phyloP scores from a whole-genome alignment of 2,113 vertebrate genomes.

The Chaenogobius annularis region DNA sequence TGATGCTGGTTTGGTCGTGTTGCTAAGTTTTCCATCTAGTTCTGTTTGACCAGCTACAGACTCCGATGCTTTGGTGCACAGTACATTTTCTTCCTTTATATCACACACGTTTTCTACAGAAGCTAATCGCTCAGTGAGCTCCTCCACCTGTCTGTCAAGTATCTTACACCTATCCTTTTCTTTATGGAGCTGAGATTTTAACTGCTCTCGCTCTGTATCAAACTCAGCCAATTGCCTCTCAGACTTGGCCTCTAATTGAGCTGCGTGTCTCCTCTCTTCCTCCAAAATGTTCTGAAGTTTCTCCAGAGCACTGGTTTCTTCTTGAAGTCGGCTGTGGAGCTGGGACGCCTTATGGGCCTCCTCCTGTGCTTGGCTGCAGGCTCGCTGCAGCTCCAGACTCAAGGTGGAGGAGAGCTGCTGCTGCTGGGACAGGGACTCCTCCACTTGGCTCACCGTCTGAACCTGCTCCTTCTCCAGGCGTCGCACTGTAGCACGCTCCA shows the following conservation, averaged over 20 bases:
- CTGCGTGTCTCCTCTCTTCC: slow-evolving; percentile 77
- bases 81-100: slow-evolving; percentile 47
- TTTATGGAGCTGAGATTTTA: slow-evolving; percentile 82
- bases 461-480: slow-evolving; percentile 88
- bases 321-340: slow-evolving; percentile 81
- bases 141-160: slow-evolving; percentile 85
- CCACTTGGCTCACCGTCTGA: slow-evolving; percentile 81
- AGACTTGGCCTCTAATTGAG: slow-evolving; percentile 84
- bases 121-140: slow-evolving; percentile 77
- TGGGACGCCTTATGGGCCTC: slow-evolving; percentile 86
- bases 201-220: slow-evolving; percentile 86
- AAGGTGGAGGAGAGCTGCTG: slow-evolving; percentile 89
- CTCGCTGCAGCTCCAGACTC: slow-evolving; percentile 89
- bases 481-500: slow-evolving; percentile 85
- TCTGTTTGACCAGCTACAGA: slow-evolving; percentile 85
- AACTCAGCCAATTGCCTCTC: slow-evolving; percentile 89
- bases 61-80: not conserved
- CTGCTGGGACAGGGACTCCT: slow-evolving; percentile 88
- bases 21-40: slow-evolving; percentile 63
- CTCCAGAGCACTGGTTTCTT: slow-evolving; percentile 75
- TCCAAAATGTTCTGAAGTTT: slow-evolving; percentile 82
- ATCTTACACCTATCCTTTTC: slow-evolving; percentile 86
- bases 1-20: slow-evolving; percentile 43
- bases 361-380: slow-evolving; percentile 86
- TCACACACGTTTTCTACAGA: slow-evolving; percentile 38